A percentile compares a stretch with the other conserved stretches of the same genome.
phyloP scores from a whole-genome alignment of 2,888 invertebrate species.

The Caenorhabditis sinica region DNA sequence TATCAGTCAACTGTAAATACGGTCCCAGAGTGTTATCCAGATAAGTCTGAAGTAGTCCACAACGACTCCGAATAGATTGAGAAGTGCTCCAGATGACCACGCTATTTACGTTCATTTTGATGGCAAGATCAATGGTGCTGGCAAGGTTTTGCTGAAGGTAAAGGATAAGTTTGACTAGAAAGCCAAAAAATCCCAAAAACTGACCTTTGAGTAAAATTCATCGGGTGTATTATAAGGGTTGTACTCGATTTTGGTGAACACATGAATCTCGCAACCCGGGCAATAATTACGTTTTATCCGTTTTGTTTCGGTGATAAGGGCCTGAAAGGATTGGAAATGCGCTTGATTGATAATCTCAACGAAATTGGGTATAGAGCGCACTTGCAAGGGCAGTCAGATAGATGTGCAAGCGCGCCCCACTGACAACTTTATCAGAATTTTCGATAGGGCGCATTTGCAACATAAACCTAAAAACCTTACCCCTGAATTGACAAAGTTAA shows the following conservation, averaged over 20 bases:
- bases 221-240: slow-evolving; percentile 69
- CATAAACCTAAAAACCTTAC: slow-evolving; percentile 7
- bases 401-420: no score
- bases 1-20: slow-evolving; percentile 40
- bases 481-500: slow-evolving; percentile 41
- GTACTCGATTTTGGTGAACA: slow-evolving; percentile 80
- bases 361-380: background rate
- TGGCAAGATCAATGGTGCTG: slow-evolving; percentile 72
- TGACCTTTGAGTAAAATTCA: slow-evolving; percentile 66
- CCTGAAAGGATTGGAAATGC: slow-evolving; percentile 41
- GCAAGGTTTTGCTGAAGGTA: slow-evolving; percentile 72
- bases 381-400: background rate
- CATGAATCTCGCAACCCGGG: slow-evolving; percentile 65
- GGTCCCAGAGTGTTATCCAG: slow-evolving; percentile 68
- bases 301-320: slow-evolving; percentile 60
- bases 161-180: background rate
- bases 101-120: slow-evolving; percentile 73
- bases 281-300: slow-evolving; percentile 56
- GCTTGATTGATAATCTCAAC: background rate
- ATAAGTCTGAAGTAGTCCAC: slow-evolving; percentile 63
- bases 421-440: background rate
- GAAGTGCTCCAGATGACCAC: slow-evolving; percentile 77
- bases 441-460: background rate
- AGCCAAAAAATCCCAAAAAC: background rate
- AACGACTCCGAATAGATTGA: slow-evolving; percentile 67